Percentiles rank a stretch among this genome's conserved stretches.
phyloP scores from a whole-genome alignment of 2,888 invertebrate genomes.

The Platycheirus rosarum region DNA sequence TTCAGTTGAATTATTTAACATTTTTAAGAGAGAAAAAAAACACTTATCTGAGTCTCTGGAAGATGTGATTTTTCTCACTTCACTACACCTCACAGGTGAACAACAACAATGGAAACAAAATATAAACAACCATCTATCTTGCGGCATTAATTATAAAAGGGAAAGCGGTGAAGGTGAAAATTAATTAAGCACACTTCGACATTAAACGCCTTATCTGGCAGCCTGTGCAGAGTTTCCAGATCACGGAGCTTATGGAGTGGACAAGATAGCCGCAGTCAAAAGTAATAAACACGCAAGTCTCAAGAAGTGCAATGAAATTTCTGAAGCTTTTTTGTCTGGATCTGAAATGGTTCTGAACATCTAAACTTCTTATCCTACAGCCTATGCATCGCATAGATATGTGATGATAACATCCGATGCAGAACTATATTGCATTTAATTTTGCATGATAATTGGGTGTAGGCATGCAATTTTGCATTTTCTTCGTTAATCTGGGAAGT shows the following conservation, averaged over 20 bases:
- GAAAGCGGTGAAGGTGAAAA: conserved; percentile 42
- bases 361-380: not conserved
- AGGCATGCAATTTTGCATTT: conserved; percentile 45
- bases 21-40: not conserved
- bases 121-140: conserved; percentile 1
- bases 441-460: conserved; percentile 32
- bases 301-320: not conserved
- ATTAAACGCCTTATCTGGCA: not conserved
- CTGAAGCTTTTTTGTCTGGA: conserved; percentile 8
- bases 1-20: conserved; percentile 47
- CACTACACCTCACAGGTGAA: conserved; percentile 1
- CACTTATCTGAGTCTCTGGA: not conserved
- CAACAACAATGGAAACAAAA: not conserved
- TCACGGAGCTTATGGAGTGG: conserved; percentile 53
- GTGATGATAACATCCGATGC: conserved; percentile 35
- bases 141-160: conserved; percentile 17
- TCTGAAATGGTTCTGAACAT: conserved; percentile 4
- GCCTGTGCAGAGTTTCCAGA: conserved; percentile 50
- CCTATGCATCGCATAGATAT: not conserved
- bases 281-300: conserved; percentile 40
- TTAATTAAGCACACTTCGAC: conserved; percentile 7
- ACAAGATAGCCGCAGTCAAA: conserved; percentile 40
- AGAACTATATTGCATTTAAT: conserved; percentile 46
- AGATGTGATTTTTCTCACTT: conserved; percentile 18
- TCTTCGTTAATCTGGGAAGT: not conserved